These are phyloP conservation scores for Trichoplusia ni DNA, from an alignment of 1,140 invertebrate genomes.

Conservation along the genomic window DNA sequence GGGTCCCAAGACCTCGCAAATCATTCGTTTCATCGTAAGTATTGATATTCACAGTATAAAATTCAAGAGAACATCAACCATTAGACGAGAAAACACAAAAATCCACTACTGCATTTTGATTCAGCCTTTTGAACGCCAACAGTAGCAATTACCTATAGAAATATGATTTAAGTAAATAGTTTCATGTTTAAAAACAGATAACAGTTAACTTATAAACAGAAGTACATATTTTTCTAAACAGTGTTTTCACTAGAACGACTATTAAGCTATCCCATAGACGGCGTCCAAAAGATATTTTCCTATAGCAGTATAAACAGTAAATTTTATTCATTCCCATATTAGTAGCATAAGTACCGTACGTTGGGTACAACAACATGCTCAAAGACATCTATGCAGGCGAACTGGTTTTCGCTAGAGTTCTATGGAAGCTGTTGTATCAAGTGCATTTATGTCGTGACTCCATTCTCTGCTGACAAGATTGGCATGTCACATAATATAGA, in stretches of 20 bases:
- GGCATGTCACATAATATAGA: slow-evolving; percentile 28
- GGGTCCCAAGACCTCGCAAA: too few relatives aligned
- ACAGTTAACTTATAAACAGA: slow-evolving; percentile 8
- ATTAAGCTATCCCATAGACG: slow-evolving; percentile 6
- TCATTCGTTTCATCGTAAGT: too few relatives aligned
- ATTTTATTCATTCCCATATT: neutral
- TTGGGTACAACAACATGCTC: too few relatives aligned
- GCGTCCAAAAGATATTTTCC: slow-evolving; percentile 3
- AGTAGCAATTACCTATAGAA: slow-evolving; percentile 2
- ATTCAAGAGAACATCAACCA: neutral
- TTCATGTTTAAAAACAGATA: neutral
- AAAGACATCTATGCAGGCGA: neutral
- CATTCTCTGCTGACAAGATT: slow-evolving; percentile 25
- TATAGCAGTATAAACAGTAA: neutral
- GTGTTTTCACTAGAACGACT: slow-evolving; percentile 2
- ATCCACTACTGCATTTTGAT: neutral
- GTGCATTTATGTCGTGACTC: too few relatives aligned
- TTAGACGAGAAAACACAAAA: neutral
- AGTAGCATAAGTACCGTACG: too few relatives aligned
- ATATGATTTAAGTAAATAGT: slow-evolving; percentile 18
- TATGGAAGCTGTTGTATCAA: too few relatives aligned
- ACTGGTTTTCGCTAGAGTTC: neutral
- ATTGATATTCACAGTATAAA: slow-evolving; percentile 4
- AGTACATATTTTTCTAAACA: neutral
- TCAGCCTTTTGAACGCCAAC: neutral